phyloP scores from a whole-genome alignment of 2,888 invertebrate genomes.

The Girardia tigrina region DNA sequence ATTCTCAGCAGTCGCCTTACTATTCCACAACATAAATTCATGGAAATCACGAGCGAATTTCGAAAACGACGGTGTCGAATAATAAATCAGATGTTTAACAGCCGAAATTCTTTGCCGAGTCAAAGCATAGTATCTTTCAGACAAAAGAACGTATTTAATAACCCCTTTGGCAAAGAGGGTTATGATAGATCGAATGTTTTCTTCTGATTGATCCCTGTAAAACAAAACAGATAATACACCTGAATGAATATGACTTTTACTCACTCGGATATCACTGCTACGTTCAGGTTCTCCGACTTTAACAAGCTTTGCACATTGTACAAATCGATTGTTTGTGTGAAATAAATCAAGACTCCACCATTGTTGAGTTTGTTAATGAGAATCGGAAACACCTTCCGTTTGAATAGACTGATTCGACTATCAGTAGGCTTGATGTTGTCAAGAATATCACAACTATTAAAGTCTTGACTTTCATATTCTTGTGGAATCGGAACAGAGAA shows the following conservation, averaged over 20 bases:
- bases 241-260: background rate
- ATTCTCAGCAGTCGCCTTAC: background rate
- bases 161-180: background rate
- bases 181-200: background rate
- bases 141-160: background rate
- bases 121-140: conserved; percentile 6
- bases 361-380: background rate
- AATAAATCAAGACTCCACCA: background rate
- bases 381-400: background rate
- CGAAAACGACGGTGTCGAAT: background rate
- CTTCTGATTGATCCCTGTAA: background rate
- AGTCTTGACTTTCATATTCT: background rate
- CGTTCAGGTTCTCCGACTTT: background rate
- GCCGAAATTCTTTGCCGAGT: background rate
- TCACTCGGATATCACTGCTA: background rate
- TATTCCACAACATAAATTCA: background rate
- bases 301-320: background rate
- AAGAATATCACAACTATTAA: background rate
- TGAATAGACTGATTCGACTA: background rate
- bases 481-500: background rate
- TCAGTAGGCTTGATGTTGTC: background rate
- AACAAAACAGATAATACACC: background rate
- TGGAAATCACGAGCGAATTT: conserved; percentile 1
- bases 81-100: background rate
- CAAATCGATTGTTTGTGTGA: conserved; percentile 6